Percentiles rank a stretch among this genome's conserved stretches.
These are phyloP conservation scores for Dryococelus australis DNA, from an alignment of 2,888 invertebrate genomes.

Conservation along the genomic window DNA sequence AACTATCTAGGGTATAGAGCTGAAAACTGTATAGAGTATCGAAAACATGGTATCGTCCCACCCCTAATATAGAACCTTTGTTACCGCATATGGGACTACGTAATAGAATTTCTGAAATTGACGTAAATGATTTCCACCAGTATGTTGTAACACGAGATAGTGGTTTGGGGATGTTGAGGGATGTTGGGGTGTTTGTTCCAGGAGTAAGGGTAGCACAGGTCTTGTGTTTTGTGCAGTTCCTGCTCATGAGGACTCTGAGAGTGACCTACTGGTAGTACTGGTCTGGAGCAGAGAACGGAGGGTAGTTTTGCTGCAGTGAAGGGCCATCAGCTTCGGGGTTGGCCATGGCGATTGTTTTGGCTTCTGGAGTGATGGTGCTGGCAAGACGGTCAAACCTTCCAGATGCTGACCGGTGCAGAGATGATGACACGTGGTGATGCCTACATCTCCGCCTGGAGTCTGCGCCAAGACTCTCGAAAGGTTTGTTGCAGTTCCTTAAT, in stretches of 20 bases:
- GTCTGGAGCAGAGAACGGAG: constrained; percentile 68
- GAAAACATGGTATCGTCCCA: no score
- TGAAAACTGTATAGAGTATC: no score
- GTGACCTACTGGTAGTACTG: constrained; percentile 64
- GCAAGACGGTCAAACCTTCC: constrained; percentile 63
- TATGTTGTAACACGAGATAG: no score
- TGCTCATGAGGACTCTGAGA: not conserved
- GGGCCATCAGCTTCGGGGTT: constrained; percentile 71
- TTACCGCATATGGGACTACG: no score
- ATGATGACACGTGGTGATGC: constrained; percentile 58
- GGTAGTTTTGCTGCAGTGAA: constrained; percentile 65
- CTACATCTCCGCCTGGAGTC: constrained; percentile 56
- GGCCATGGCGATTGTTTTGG: constrained; percentile 61
- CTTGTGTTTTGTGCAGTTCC: not conserved
- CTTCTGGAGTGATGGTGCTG: constrained; percentile 62
- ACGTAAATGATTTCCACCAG: no score
- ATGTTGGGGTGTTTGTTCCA: no score
- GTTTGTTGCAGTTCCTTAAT: constrained; percentile 20
- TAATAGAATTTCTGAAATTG: no score
- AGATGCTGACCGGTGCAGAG: constrained; percentile 64
- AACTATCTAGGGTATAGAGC: no score
- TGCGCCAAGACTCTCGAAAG: constrained; percentile 49
- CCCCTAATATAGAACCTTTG: no score
- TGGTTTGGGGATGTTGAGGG: no score
- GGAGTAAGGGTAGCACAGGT: no score